phyloP scores from a whole-genome alignment of 2,113 vertebrate species.

The Chascanopsetta lugubris region DNA sequence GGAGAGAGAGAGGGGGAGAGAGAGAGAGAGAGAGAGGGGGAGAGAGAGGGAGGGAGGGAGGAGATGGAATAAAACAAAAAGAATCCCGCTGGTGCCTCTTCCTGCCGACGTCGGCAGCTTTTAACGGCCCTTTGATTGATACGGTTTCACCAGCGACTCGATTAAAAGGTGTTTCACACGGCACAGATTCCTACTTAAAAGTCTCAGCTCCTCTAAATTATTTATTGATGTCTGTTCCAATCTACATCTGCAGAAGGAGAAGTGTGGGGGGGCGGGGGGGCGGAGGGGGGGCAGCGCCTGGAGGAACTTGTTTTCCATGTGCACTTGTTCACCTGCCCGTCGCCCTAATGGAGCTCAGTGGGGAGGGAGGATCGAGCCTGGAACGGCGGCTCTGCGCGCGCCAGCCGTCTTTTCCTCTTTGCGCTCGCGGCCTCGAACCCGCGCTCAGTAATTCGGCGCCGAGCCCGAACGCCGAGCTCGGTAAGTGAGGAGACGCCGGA shows the following conservation, averaged over 20 bases:
- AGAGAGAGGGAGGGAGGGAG: constrained; percentile 11
- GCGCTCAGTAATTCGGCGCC: constrained; percentile 40
- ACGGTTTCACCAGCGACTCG: constrained; percentile 82
- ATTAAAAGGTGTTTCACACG: constrained; percentile 89
- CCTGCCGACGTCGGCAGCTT: constrained; percentile 80
- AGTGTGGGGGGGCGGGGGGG: constrained; percentile 18
- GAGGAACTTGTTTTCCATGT: constrained; percentile 90
- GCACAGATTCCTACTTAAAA: constrained; percentile 95
- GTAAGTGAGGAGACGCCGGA: constrained; percentile 48
- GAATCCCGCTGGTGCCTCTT: constrained; percentile 53
- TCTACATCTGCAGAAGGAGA: constrained; percentile 85
- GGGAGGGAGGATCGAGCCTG: constrained; percentile 74
- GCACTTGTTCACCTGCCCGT: constrained; percentile 82
- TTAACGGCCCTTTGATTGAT: constrained; percentile 80
- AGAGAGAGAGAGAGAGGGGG: too few species aligned
- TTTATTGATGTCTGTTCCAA: constrained; percentile 97
- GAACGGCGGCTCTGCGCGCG: constrained; percentile 53
- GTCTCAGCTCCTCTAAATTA: constrained; percentile 92
- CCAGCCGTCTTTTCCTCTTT: constrained; percentile 53
- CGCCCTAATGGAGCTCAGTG: constrained; percentile 82
- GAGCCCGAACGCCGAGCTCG: constrained; percentile 12
- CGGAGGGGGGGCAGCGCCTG: constrained; percentile 77
- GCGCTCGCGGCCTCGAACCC: constrained; percentile 4
- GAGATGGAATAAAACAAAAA: constrained; percentile 40
- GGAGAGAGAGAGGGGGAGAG: constrained; percentile 48